Percentiles rank a stretch among this genome's conserved stretches.
Conservation (phyloP, 1,140 invertebrate species). For the Saccostrea echinata region DNA sequence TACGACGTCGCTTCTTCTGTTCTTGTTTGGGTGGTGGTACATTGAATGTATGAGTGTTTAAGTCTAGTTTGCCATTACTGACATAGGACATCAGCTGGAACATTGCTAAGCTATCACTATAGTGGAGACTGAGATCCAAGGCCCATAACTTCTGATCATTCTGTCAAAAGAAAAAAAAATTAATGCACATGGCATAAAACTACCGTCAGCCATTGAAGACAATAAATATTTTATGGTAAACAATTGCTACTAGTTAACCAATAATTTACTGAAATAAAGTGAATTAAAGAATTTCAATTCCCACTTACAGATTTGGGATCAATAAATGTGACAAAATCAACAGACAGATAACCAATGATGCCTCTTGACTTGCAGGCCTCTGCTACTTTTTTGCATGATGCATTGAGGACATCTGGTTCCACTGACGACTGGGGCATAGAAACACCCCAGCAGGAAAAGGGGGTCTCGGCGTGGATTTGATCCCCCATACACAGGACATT, state of each 20-base stretch:
- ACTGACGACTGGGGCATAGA: conserved; percentile 79
- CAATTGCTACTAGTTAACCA: background rate
- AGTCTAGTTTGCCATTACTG: conserved; percentile 75
- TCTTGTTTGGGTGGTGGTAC: conserved; percentile 70
- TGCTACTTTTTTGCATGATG: conserved; percentile 72
- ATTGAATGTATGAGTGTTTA: conserved; percentile 73
- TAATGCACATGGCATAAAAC: background rate
- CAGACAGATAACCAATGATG: conserved; percentile 77
- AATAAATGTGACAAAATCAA: conserved; percentile 80
- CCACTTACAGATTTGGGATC: conserved; percentile 74
- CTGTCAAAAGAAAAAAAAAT: conserved; percentile 60
- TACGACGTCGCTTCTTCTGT: conserved; percentile 61
- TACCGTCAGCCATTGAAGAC: background rate
- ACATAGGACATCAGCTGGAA: conserved; percentile 77
- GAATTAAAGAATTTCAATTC: background rate
- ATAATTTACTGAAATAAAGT: background rate
- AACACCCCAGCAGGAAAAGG: conserved; percentile 78
- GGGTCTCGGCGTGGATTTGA: conserved; percentile 79
- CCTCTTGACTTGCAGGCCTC: conserved; percentile 77
- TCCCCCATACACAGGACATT: conserved; percentile 77
- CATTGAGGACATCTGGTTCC: conserved; percentile 76
- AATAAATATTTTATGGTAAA: background rate
- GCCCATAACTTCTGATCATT: conserved; percentile 78
- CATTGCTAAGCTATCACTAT: conserved; percentile 77
- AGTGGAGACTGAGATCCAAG: conserved; percentile 76